phyloP scores from a whole-genome alignment of 2,113 vertebrate genomes.

The Chloropsis cyanopogon region DNA sequence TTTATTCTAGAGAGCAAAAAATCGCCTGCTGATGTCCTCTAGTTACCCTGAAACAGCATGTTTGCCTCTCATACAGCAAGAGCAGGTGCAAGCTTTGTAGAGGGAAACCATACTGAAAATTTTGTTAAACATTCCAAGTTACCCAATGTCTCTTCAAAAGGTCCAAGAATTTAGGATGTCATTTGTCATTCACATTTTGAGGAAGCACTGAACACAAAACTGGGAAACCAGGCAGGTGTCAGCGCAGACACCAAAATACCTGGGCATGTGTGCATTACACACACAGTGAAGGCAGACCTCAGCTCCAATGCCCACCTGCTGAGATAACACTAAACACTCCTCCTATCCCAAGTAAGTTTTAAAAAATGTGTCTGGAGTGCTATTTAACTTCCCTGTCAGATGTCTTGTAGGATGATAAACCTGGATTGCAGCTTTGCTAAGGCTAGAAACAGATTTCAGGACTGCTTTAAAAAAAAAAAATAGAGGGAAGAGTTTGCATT shows the following conservation, averaged over 20 bases:
- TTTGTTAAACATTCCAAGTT: not conserved
- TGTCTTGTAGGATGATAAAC: slow-evolving; percentile 1
- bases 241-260: not conserved
- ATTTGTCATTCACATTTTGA: not conserved
- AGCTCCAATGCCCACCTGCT: not conserved
- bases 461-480: not conserved
- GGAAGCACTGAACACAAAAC: not conserved
- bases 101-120: not conserved
- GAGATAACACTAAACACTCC: not conserved
- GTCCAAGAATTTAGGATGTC: not conserved
- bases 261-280: not conserved
- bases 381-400: slow-evolving; percentile 6
- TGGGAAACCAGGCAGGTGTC: not conserved
- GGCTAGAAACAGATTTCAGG: not conserved
- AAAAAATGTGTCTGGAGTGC: not conserved
- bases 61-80: not conserved
- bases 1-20: not conserved
- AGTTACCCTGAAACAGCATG: not conserved
- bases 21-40: not conserved
- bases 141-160: not conserved
- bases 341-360: not conserved
- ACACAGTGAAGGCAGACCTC: not conserved
- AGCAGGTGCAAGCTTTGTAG: not conserved
- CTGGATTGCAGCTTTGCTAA: not conserved
- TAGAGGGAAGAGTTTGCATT: not conserved